Evolutionary conservation across 2,888 invertebrate species (phyloP), one percentile per base, ranked within the genome.

Genomic region (Elegia similella): DNA sequence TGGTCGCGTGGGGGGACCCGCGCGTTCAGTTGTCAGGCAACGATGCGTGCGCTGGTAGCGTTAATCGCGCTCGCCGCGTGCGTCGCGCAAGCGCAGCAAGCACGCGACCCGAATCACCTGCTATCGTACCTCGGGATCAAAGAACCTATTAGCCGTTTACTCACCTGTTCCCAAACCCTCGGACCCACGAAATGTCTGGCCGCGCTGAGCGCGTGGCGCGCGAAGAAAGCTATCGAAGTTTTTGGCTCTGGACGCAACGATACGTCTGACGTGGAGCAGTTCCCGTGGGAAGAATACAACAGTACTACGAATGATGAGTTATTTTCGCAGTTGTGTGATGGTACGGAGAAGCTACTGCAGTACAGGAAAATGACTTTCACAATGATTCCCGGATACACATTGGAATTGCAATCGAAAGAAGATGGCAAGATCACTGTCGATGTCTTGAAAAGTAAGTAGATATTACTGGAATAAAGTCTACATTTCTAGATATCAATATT

Each of bases 141-240:
- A 10, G 68, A 66, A 29, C 63, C 70, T 6, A 60, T 78, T 16
- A 65, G 68, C 53, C 70, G 69, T 52, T 64, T 84, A 47, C 55
- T 80, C 32, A 61, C 72, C 50, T 90, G 91, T 69, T 66, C 78
- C 8, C 69, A 70, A 59, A 65, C 71, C n/a, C 73, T 90, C 54
- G 92, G 92, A 50, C 78, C 92, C 6, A 60, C 89, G 58, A 92
- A 92, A 76, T 94, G 94, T 74, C 73, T 93, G 52, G 92, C 92
- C 72, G 85, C 93, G n/a, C 89, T 92, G 57, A 85, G 93, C 50
- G 75, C 91, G 16, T 92, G 92, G 84, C 91, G 93, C 47, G 88
- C 93, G 30, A 78, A 84, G 68, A 76, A 76, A 23, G 86, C 87
- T 1, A 54, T 80, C 55, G 59, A 70, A 42, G 56, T 66, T 2